These are phyloP conservation scores for Aporrectodea caliginosa DNA, from an alignment of 1,140 invertebrate genomes.

Conservation along the genomic window DNA sequence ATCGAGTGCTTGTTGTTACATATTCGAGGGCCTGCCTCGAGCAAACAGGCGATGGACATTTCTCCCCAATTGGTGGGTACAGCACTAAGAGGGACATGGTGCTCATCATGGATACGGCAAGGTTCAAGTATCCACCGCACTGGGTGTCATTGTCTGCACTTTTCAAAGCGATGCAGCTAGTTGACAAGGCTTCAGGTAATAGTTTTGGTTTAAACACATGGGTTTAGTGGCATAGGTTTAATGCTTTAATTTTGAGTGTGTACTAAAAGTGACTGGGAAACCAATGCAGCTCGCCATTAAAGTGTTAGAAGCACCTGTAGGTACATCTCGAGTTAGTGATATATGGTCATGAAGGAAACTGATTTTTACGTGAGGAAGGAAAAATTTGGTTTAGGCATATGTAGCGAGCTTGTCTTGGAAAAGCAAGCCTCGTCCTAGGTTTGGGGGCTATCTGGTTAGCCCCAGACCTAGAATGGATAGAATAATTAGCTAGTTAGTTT, in stretches of 20 bases:
- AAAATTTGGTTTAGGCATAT: too few relatives aligned
- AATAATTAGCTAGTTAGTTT: too few relatives aligned
- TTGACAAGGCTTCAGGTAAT: conserved; percentile 46
- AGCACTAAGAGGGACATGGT: conserved; percentile 47
- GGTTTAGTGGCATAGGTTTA: neutral
- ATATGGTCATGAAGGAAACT: neutral
- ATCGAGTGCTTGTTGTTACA: conserved; percentile 43
- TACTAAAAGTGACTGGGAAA: too few relatives aligned
- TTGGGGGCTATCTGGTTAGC: too few relatives aligned
- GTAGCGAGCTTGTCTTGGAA: too few relatives aligned
- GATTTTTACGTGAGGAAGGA: too few relatives aligned
- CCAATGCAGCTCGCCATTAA: too few relatives aligned
- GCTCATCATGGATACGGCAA: conserved; percentile 53
- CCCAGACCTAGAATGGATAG: too few relatives aligned
- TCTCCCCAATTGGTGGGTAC: conserved; percentile 49
- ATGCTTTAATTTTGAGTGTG: neutral
- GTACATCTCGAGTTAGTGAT: neutral
- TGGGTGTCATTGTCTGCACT: conserved; percentile 48
- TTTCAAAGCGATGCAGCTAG: conserved; percentile 45
- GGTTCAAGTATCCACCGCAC: conserved; percentile 56
- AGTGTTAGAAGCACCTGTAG: neutral
- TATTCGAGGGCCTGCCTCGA: conserved; percentile 47
- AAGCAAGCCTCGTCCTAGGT: too few relatives aligned
- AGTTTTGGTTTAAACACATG: neutral
- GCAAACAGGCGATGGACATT: conserved; percentile 54